Conservation (phyloP, 1,140 invertebrate species). For the Odontomachus brunneus region DNA sequence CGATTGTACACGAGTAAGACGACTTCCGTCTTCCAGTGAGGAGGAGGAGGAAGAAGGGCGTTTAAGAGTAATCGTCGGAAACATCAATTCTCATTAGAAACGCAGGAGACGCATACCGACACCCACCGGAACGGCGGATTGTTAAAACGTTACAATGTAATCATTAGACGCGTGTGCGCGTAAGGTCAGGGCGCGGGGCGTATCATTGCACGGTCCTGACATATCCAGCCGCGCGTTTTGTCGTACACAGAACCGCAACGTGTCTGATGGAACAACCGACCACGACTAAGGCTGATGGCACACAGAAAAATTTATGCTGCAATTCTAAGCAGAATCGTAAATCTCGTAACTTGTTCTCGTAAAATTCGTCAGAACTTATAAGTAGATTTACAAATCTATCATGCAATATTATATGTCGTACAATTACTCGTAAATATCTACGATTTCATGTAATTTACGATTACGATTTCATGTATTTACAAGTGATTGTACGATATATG, state of each 20-base stretch:
- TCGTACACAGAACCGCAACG: conserved; percentile 1
- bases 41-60: conserved; percentile 59
- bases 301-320: too few species aligned
- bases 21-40: conserved; percentile 64
- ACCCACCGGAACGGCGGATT: conserved; percentile 54
- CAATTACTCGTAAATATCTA: too few species aligned
- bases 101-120: conserved; percentile 68
- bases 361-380: too few species aligned
- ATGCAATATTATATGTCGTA: too few species aligned
- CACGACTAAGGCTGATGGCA: too few species aligned
- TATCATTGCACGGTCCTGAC: conserved; percentile 35
- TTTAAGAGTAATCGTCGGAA: conserved; percentile 76
- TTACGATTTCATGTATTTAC: too few species aligned
- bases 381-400: too few species aligned
- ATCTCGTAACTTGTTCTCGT: too few species aligned
- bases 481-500: too few species aligned
- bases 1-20: conserved; percentile 1
- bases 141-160: conserved; percentile 47
- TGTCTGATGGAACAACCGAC: too few species aligned
- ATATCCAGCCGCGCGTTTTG: neutral
- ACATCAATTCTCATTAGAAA: conserved; percentile 75
- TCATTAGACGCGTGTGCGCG: conserved; percentile 44
- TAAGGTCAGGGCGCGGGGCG: conserved; percentile 57
- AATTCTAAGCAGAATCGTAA: too few species aligned
- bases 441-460: too few species aligned